These are phyloP conservation scores for Pseudolaguvia tuberculata DNA, from an alignment of 2,113 vertebrate species.

Conservation along the genomic window DNA sequence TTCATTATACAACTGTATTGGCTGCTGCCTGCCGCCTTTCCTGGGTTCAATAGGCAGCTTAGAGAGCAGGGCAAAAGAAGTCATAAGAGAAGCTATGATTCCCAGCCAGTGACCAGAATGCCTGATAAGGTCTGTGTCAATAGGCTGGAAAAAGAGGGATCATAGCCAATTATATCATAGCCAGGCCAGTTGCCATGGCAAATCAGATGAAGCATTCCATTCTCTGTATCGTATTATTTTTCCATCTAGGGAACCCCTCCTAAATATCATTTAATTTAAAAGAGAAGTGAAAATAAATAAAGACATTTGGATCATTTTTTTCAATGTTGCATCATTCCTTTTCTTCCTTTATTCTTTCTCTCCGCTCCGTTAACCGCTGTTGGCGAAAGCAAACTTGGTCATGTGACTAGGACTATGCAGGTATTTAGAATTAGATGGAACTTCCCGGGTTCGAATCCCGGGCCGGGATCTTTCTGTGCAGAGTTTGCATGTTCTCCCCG, in stretches of 20 bases:
- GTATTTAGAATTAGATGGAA: slow-evolving; percentile 22
- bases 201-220: slow-evolving; percentile 74
- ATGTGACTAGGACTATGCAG: slow-evolving; percentile 20
- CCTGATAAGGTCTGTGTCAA: slow-evolving; percentile 79
- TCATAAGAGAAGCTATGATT: slow-evolving; percentile 73
- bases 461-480: too few relatives aligned
- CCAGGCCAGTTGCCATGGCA: slow-evolving; percentile 79
- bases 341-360: not conserved
- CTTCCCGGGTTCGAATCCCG: too few relatives aligned
- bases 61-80: slow-evolving; percentile 71
- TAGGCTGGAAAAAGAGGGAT: slow-evolving; percentile 75
- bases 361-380: slow-evolving; percentile 16
- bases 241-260: slow-evolving; percentile 66
- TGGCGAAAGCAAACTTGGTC: slow-evolving; percentile 30
- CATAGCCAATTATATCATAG: slow-evolving; percentile 78
- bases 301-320: slow-evolving; percentile 8
- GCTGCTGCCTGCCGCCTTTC: slow-evolving; percentile 56
- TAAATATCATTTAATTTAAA: slow-evolving; percentile 77
- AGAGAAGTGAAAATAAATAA: slow-evolving; percentile 49
- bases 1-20: slow-evolving; percentile 50
- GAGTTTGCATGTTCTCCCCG: too few relatives aligned
- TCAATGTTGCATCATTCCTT: not conserved
- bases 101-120: slow-evolving; percentile 82
- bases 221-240: slow-evolving; percentile 82
- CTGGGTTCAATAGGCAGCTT: slow-evolving; percentile 67